Evolutionary conservation across 2,888 invertebrate species (phyloP), one percentile per base, ranked within the genome.

Genomic region (Dilophus febrilis): DNA sequence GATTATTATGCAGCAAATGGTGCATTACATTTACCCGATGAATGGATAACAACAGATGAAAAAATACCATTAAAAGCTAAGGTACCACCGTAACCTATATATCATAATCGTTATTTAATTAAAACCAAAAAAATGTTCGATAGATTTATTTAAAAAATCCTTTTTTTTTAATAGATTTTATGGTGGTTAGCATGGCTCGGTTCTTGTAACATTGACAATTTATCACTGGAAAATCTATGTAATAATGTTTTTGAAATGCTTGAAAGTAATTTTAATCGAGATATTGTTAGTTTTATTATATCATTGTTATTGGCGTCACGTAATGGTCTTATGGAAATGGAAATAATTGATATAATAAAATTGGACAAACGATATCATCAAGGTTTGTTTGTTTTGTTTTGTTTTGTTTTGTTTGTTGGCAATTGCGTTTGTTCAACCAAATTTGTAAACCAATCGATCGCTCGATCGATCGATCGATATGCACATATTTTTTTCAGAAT

Each of bases 241-340:
- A 71, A 75, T 26, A 82, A 82, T 55, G 65, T 81, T 45, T 67
- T 67, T 45, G 59, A 67, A 41, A 74, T 82, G 57, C 64, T 87
- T 42, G 74, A 80, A 57, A 67, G 68, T 2, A 74, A 78, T 37
- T 64, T 83, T 35, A 78, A 78, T 1, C 64, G 66, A 30, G 72
- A 72, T 22, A 68, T 74, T 45, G 77, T 79, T 13, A 71, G 71
- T 53, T 66, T 70, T 38, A 73, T 83, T 39, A 63, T 87, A 29
- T 74, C 83, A 3, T 68, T 85, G 44, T 64, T 87, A 42, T 73
- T 80, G 1, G 76, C 80, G 3, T 72, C 85, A 7, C 71, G 81
- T 40, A 72, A 79, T 54, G 88, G 88, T 3, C 66, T 88, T 35
- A 76, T 79, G 16, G 83, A 84, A 53, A 78, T 79, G 4, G 88